A percentile compares a stretch with the other conserved stretches of the same genome.
Conservation (phyloP, 2,888 invertebrate species). For the Zonitis immaculata region DNA sequence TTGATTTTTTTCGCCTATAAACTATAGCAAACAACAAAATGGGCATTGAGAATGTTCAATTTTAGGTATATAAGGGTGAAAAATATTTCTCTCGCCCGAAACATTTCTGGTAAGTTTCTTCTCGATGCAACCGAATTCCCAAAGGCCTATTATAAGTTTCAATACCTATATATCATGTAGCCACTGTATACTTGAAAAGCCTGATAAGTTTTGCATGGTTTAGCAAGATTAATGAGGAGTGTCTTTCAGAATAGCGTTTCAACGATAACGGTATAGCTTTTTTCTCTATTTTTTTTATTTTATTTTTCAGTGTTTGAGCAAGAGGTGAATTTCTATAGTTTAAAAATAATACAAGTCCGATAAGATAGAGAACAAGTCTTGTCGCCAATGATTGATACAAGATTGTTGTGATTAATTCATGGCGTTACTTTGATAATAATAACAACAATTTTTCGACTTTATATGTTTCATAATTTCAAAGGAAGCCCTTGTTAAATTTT, state of each 20-base stretch:
- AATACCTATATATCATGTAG: slow-evolving; percentile 48
- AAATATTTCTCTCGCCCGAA: no score
- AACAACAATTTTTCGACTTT: no score
- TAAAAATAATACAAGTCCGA: no score
- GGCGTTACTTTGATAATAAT: no score
- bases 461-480: no score
- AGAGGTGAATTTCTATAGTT: slow-evolving; percentile 35
- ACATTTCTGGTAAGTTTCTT: slow-evolving; percentile 31
- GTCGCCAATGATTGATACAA: no score
- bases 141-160: slow-evolving; percentile 47
- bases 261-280: slow-evolving; percentile 23
- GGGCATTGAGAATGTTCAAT: slow-evolving; percentile 13
- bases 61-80: slow-evolving; percentile 7
- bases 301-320: no score
- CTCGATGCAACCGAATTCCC: slow-evolving; percentile 37
- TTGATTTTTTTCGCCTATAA: slow-evolving; percentile 36
- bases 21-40: slow-evolving; percentile 43
- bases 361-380: slow-evolving; percentile 22
- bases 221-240: slow-evolving; percentile 49
- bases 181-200: slow-evolving; percentile 40
- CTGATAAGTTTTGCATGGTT: slow-evolving; percentile 49
- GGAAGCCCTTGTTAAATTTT: no score
- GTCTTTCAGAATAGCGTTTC: slow-evolving; percentile 39
- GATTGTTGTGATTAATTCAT: no score
- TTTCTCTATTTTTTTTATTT: no score